These are phyloP conservation scores for Tangara arthus DNA, from an alignment of 2,797 vertebrate genomes.

Conservation along the genomic window DNA sequence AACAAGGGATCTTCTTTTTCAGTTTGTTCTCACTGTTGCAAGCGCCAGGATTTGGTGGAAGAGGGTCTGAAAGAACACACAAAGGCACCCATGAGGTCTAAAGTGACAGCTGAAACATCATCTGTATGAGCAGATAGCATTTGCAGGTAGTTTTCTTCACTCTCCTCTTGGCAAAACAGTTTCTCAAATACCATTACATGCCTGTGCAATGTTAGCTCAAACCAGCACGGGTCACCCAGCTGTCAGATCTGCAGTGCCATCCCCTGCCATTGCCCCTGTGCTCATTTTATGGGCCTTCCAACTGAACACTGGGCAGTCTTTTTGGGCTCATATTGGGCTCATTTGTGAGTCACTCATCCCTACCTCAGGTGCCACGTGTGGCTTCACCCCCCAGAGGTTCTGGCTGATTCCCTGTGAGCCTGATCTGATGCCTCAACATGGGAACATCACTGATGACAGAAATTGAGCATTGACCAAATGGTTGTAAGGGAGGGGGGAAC, in stretches of 20 bases:
- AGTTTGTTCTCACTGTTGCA: conserved; percentile 5
- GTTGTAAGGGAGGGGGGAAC: background rate
- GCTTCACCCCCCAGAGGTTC: background rate
- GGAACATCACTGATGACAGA: background rate
- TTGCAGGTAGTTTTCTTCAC: conserved; percentile 35
- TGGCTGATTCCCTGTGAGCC: background rate
- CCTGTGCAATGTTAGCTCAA: background rate
- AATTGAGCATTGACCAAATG: background rate
- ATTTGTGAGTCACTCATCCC: background rate
- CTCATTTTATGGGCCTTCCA: background rate
- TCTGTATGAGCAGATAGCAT: background rate
- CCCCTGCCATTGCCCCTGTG: background rate
- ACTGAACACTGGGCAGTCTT: background rate
- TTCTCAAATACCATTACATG: background rate
- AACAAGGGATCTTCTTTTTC: background rate
- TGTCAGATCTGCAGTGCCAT: background rate
- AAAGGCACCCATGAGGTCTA: background rate
- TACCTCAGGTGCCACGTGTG: background rate
- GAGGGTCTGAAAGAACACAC: background rate
- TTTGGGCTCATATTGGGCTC: background rate
- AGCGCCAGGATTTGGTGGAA: background rate
- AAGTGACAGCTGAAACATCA: background rate
- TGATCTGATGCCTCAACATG: background rate
- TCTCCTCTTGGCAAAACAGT: background rate
- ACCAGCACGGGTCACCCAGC: background rate